phyloP scores from a whole-genome alignment of 64 coral and sea anemone genomes.

The Dendrophyllia cribrosa region DNA sequence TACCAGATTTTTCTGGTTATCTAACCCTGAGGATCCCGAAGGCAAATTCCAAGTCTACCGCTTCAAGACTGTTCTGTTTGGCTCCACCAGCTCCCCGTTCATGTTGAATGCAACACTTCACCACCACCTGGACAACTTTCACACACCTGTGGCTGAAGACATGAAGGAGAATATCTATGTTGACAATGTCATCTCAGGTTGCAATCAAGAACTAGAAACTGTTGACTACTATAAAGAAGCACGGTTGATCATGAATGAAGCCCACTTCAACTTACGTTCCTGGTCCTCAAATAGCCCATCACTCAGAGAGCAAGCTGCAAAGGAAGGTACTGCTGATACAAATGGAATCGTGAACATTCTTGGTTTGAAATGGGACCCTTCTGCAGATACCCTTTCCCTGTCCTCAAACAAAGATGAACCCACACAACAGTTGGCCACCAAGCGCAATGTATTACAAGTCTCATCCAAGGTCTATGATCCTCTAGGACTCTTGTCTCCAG shows the following conservation, averaged over 20 bases:
- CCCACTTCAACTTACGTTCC: slow-evolving; percentile 71
- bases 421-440: background rate
- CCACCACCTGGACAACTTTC: slow-evolving; percentile 14
- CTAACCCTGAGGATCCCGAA: slow-evolving; percentile 31
- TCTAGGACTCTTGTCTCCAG: slow-evolving; percentile 47
- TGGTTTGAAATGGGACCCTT: slow-evolving; percentile 66
- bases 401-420: background rate
- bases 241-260: slow-evolving; percentile 54
- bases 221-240: slow-evolving; percentile 57
- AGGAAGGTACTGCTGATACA: slow-evolving; percentile 29
- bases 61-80: slow-evolving; percentile 22
- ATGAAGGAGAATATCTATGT: slow-evolving; percentile 46
- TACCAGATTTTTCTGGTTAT: slow-evolving; percentile 68
- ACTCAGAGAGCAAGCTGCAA: slow-evolving; percentile 25
- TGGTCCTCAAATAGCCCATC: slow-evolving; percentile 66
- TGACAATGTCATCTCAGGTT: slow-evolving; percentile 40
- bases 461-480: slow-evolving; percentile 57
- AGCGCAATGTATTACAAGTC: slow-evolving; percentile 18
- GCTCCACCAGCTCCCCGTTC: slow-evolving; percentile 31
- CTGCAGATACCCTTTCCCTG: slow-evolving; percentile 5
- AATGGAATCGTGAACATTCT: slow-evolving; percentile 50
- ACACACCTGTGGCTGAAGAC: slow-evolving; percentile 22
- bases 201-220: slow-evolving; percentile 4
- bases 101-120: slow-evolving; percentile 22
- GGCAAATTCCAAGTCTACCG: slow-evolving; percentile 45